These are phyloP conservation scores for Silurus asotus DNA, from an alignment of 2,113 vertebrate genomes.

Conservation along the genomic window DNA sequence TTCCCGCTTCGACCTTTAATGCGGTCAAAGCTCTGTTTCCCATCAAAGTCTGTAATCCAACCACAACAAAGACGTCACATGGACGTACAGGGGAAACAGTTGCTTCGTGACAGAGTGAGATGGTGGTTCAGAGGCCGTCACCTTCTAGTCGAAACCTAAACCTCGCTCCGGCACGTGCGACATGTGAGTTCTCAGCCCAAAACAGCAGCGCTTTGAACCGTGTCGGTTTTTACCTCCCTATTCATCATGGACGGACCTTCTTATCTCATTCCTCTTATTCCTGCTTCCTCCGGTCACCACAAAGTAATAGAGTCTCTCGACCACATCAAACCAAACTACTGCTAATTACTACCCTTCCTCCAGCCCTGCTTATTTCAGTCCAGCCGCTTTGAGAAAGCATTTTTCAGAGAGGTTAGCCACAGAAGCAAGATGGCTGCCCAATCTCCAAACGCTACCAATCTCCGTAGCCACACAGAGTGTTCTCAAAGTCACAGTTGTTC, in stretches of 20 bases:
- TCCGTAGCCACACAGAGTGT: slow-evolving; percentile 38
- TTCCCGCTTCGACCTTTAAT: slow-evolving; percentile 61
- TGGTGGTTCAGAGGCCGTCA: slow-evolving; percentile 19
- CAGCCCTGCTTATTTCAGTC: slow-evolving; percentile 46
- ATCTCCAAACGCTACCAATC: slow-evolving; percentile 44
- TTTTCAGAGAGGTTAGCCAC: slow-evolving; percentile 57
- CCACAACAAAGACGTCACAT: slow-evolving; percentile 74
- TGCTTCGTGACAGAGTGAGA: slow-evolving; percentile 34
- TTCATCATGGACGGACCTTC: slow-evolving; percentile 68
- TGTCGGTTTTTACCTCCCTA: slow-evolving; percentile 58
- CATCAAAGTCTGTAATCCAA: slow-evolving; percentile 71
- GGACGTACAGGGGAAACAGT: slow-evolving; percentile 56
- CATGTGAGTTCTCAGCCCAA: slow-evolving; percentile 30
- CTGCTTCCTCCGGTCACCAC: slow-evolving; percentile 65
- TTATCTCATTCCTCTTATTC: slow-evolving; percentile 65
- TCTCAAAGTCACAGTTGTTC: slow-evolving; percentile 58
- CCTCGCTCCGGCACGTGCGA: slow-evolving; percentile 10
- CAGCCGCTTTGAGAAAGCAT: slow-evolving; percentile 39
- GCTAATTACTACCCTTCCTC: slow-evolving; percentile 42
- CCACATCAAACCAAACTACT: slow-evolving; percentile 65
- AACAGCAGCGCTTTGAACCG: slow-evolving; percentile 29
- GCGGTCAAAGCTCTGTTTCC: slow-evolving; percentile 71
- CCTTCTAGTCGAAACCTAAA: neutral
- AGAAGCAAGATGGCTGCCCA: slow-evolving; percentile 56
- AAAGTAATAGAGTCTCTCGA: slow-evolving; percentile 61